Base-by-base conservation (phyloP, 2,797 vertebrate genomes). In the Oophaga sylvatica region DNA sequence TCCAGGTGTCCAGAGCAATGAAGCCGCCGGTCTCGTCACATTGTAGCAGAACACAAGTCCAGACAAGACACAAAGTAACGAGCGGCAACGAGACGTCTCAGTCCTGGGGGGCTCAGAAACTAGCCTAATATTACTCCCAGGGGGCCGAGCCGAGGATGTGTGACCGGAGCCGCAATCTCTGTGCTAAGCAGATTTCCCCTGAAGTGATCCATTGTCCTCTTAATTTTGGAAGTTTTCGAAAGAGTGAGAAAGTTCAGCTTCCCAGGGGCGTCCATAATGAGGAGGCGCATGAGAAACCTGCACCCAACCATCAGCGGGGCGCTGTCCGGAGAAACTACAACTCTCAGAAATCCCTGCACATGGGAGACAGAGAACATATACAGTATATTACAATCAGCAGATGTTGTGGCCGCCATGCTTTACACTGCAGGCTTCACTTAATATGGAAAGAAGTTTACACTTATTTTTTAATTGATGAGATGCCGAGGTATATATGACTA, bases 141-240 rank as follows among this genome's bases (percentile, higher is more conserved):
- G 82, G 60, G 57, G 81, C 68, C 4, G 17, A 2, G n/a, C 53
- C 8, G 26, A 59, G 81, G 70, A 60, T n/a, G 29, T 83, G 81
- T 41, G 48, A 71, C 20, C 11, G 9, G 29, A n/a, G 29, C 12
- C 13, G 2, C 70, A 63, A n/a, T 31, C 13, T 41, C 76, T 2
- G 62, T 17, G 70, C 62, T 80, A 68, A 70, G 76, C 76, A 80
- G 56, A 86, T 86, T 86, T 80, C 53, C 70, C 5, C 5, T 84
- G 73, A 88, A 83, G 68, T 31, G 31, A 1, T 8, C 56, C 35
- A 71, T 88, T 88, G 87, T 88, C 56, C 19, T 17, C 78, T 84
- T 48, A 0, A 45, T 63, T 79, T 62, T 70, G 35, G 75, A 77
- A 20, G 56, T 77, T 77, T 53, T 77, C 6, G 12, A 45, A 5